phyloP scores from a whole-genome alignment of 1,140 invertebrate species.

The Asbolus verrucosus region DNA sequence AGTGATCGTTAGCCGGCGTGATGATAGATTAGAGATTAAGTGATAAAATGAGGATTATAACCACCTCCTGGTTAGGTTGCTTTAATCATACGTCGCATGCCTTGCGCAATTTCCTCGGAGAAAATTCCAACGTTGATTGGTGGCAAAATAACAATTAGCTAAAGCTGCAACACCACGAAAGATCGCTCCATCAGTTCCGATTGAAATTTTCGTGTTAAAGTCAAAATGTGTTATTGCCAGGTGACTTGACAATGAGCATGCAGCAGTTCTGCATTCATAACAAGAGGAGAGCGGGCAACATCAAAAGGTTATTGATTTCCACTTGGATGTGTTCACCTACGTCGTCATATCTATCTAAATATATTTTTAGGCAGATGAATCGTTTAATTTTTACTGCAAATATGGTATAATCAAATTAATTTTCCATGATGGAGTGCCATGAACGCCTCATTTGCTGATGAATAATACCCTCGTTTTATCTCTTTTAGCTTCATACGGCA shows the following conservation, averaged over 20 bases:
- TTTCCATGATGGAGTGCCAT: too few species aligned
- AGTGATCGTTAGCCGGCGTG: constrained; percentile 38
- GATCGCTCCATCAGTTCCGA: background rate
- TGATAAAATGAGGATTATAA: constrained; percentile 31
- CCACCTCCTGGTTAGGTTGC: background rate
- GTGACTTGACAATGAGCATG: background rate
- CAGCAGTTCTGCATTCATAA: too few species aligned
- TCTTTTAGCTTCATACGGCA: too few species aligned
- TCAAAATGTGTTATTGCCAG: background rate
- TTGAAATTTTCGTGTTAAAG: background rate
- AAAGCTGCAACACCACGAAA: background rate
- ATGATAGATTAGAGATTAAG: constrained; percentile 40
- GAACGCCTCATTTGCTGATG: too few species aligned
- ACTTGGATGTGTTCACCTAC: too few species aligned
- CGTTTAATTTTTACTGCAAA: too few species aligned
- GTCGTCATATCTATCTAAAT: too few species aligned
- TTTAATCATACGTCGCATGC: constrained; percentile 11
- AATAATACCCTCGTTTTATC: too few species aligned
- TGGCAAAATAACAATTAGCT: constrained; percentile 23
- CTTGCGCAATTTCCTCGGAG: background rate
- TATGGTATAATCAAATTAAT: too few species aligned
- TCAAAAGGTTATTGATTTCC: too few species aligned
- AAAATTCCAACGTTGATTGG: constrained; percentile 9
- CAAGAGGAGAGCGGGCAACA: too few species aligned
- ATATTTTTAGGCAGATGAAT: too few species aligned